Base-by-base conservation (phyloP, 2,888 invertebrate species). In the Lasioglossum figueresi region DNA sequence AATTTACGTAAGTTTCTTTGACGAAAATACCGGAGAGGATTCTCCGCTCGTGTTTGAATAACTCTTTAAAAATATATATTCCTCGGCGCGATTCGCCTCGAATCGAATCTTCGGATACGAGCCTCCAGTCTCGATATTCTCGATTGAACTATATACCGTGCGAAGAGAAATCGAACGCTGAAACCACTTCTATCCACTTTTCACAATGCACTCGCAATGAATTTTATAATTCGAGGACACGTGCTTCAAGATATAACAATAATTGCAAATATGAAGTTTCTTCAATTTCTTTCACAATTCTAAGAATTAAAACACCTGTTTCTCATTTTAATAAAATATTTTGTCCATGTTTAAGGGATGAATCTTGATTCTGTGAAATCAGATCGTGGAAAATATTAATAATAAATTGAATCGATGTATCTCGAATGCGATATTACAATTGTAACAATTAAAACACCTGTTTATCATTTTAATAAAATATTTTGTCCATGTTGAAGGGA, bases 1-100 rank as follows among this genome's bases (percentile, higher is more conserved):
- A 52, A 74, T 78, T 78, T 40, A 70, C 40, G 23, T 74, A 40
- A 70, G 45, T 78, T 31, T 56, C 27, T 71, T 31, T 40, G 40
- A 70, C 40, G 37, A 52, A 31, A 56, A 63, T 23, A 37, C 5
- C 43, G 14, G 59, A 76, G 63, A 63, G 70, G 70, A 70, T 70
- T 70, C 70, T 37, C 14, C 70, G 70, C 23, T 56, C 27, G 19
- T 74, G n/a, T 56, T 37, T 40, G 27, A 56, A 56, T 74, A 74
- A 74, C n/a, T 43, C 45, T 45, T 34, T 40, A 12, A 70, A 70
- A 70, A 70, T 70, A 40, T 70, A 70, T 70, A 40, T 70, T 70
- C 70, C 40, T 4, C n/a, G 40, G 23, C 40, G n/a, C 40, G n/a
- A 70, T 31, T 66, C 34, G 10, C 66, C 3, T 19, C 34, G 66